These are phyloP conservation scores for Gnatocerus cornutus DNA, from an alignment of 2,888 invertebrate species.

Conservation along the genomic window DNA sequence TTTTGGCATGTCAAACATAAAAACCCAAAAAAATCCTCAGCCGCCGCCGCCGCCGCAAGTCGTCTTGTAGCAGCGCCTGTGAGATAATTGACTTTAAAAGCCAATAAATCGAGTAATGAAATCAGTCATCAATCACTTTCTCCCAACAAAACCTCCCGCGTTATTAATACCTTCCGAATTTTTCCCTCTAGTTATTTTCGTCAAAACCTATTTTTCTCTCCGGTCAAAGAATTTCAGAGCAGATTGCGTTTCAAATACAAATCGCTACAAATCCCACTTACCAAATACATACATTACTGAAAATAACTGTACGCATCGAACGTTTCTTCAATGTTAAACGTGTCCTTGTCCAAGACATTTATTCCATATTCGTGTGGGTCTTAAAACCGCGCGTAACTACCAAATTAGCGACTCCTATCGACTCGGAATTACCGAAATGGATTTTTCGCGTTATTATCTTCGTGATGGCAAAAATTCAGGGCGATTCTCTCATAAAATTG, in stretches of 20 bases:
- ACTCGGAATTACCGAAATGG: not conserved
- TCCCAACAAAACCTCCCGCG: not conserved
- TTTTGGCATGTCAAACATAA: too few relatives aligned
- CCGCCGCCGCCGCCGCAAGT: too few relatives aligned
- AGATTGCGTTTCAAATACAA: conserved; percentile 29
- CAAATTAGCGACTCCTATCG: not conserved
- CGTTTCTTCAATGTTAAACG: conserved; percentile 37
- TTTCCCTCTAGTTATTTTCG: not conserved
- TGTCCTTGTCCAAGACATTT: conserved; percentile 43
- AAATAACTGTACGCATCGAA: conserved; percentile 38
- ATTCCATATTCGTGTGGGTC: conserved; percentile 28
- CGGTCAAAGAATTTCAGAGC: conserved; percentile 1
- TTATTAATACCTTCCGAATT: not conserved
- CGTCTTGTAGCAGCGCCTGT: too few relatives aligned
- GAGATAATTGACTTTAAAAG: too few relatives aligned
- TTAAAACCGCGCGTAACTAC: not conserved
- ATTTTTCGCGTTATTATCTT: conserved; percentile 8
- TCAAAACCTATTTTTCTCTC: conserved; percentile 8
- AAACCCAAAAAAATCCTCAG: too few relatives aligned
- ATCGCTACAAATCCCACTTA: conserved; percentile 34
- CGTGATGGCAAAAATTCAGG: conserved; percentile 10
- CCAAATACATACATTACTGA: conserved; percentile 45
- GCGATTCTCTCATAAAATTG: not conserved
- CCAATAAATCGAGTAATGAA: too few relatives aligned
- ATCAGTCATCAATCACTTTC: not conserved